Base-by-base conservation (phyloP, 2,113 vertebrate genomes). In the Ophiodon elongatus region DNA sequence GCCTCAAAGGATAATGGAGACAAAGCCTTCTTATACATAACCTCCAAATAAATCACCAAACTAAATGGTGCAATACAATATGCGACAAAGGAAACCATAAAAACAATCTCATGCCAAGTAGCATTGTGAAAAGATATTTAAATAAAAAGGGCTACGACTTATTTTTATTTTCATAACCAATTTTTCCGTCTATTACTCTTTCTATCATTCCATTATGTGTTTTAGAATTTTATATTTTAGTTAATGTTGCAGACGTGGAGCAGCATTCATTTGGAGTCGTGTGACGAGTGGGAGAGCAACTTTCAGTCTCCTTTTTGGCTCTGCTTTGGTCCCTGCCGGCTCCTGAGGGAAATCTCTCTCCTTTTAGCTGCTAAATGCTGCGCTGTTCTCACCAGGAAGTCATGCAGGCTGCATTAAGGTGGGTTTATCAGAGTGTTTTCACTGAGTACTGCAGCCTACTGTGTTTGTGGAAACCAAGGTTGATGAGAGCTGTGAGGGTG, bases 1-100 rank as follows among this genome's bases (percentile, higher is more conserved):
- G 83, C 79, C 84, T 88, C 62, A 56, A 2, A 77, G 79, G 86
- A 86, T 79, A 39, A 84, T 25, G 19, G 80, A 85, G 66, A 90
- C 62, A 79, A 77, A 76, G 65, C 45, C 60, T 47, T 29, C 31
- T 73, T 76, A 73, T 60, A 83, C 79, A n/a, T n/a, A 62, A 73
- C 52, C 21, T 52, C 41, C n/a, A n/a, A 62, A 79, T 89, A 67
- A 76, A 64, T 89, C 73, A 86, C 59, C 50, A 25, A 81, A 62
- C 35, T 57, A 69, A 83, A 69, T 8, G 27, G 63, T 66, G 62
- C 50, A 79, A 85, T 57, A 76, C 47, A 43, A 68, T 62, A 63
- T 47, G 39, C 57, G 76, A 77, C 4, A 62, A 31, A 73, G 35
- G 4, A 64, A 37, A 39, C 29, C 35, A 63, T 69, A 37, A 41